A percentile compares a stretch with the other conserved stretches of the same genome.
These are phyloP conservation scores for Gari tellinella DNA, from an alignment of 2,888 invertebrate species.

Conservation along the genomic window DNA sequence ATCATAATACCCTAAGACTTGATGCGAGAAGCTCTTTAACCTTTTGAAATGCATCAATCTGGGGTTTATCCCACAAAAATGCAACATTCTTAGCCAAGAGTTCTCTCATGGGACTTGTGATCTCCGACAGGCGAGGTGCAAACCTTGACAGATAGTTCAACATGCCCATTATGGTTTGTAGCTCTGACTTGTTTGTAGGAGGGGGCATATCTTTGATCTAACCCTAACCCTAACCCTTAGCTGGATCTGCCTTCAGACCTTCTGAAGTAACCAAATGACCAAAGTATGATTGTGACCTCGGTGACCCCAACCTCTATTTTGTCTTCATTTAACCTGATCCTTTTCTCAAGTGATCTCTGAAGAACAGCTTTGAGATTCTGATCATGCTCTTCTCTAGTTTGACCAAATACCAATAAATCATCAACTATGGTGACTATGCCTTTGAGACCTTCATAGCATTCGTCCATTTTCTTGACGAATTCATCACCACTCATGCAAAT, in stretches of 20 bases:
- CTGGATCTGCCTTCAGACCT: constrained; percentile 28
- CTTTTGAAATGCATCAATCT: constrained; percentile 20
- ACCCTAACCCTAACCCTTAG: constrained; percentile 25
- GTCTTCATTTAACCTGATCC: constrained; percentile 22
- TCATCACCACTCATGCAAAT: constrained; percentile 41
- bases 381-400: constrained; percentile 25
- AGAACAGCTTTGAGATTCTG: constrained; percentile 9
- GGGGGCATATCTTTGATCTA: not conserved
- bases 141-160: constrained; percentile 38
- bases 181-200: constrained; percentile 22
- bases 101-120: constrained; percentile 32
- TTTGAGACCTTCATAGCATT: constrained; percentile 34
- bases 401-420: constrained; percentile 41
- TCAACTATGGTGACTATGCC: constrained; percentile 26
- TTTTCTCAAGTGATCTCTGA: constrained; percentile 10
- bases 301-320: constrained; percentile 19
- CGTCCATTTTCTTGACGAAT: constrained; percentile 24
- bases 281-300: constrained; percentile 20
- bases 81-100: constrained; percentile 19
- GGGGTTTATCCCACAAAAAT: constrained; percentile 35
- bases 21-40: constrained; percentile 27
- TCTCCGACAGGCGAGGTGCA: constrained; percentile 35
- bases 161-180: constrained; percentile 32
- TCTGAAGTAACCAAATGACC: constrained; percentile 21
- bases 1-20: constrained; percentile 35